A percentile compares a stretch with the other conserved stretches of the same genome.
phyloP scores from a whole-genome alignment of 1,140 invertebrate genomes.

The Ericerus pela region DNA sequence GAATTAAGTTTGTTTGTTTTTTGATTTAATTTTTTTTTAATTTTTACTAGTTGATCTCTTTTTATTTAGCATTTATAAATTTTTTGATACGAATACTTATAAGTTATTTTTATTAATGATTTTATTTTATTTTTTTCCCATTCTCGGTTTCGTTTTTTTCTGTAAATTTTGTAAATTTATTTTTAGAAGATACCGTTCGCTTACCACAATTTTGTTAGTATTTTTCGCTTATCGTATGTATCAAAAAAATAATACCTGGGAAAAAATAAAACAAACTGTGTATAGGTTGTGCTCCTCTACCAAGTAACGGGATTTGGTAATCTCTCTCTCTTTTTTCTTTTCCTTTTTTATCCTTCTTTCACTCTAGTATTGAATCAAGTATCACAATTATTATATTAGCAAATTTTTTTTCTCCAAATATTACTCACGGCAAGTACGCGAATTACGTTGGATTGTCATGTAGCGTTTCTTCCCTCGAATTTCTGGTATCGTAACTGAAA shows the following conservation, averaged over 20 bases:
- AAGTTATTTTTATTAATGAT: neutral
- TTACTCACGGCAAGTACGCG: no score
- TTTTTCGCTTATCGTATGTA: neutral
- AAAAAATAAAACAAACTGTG: no score
- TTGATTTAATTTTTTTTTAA: neutral
- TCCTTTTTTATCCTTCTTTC: no score
- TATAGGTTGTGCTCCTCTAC: no score
- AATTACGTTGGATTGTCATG: no score
- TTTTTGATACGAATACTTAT: neutral
- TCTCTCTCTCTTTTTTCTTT: no score
- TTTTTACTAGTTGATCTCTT: slow-evolving; percentile 5
- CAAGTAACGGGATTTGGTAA: no score
- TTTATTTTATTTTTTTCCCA: neutral
- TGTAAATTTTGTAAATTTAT: neutral
- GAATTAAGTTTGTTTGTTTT: slow-evolving; percentile 10
- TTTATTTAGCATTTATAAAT: slow-evolving; percentile 11
- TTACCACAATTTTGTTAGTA: neutral
- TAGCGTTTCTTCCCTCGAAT: no score
- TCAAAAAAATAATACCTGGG: neutral
- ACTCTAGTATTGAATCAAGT: no score
- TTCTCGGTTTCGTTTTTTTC: neutral
- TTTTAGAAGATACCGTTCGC: neutral
- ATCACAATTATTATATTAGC: no score
- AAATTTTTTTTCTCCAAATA: no score
- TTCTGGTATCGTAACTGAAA: no score